Percentiles rank a stretch among this genome's conserved stretches.
These are phyloP conservation scores for Chironomus riparius DNA, from an alignment of 2,888 invertebrate genomes.

Conservation along the genomic window DNA sequence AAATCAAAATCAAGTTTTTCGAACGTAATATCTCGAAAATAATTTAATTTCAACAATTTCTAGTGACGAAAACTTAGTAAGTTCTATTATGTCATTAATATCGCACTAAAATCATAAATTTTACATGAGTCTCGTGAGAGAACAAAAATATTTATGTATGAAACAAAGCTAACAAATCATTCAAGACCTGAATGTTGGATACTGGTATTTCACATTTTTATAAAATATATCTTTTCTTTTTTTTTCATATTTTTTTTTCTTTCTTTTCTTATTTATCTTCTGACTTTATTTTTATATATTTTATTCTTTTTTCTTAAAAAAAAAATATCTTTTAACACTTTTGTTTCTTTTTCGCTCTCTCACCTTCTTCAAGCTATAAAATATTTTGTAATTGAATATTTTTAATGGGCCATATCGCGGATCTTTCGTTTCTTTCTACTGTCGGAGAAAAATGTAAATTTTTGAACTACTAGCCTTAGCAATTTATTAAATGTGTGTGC, in stretches of 20 bases:
- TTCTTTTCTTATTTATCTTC: no score
- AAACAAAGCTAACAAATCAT: constrained; percentile 15
- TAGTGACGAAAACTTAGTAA: background rate
- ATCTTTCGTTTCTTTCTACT: background rate
- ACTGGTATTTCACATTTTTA: background rate
- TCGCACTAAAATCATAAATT: constrained; percentile 10
- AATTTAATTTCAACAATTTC: no score
- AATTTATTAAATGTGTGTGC: constrained; percentile 1
- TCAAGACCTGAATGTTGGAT: background rate
- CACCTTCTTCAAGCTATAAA: background rate
- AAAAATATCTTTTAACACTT: constrained; percentile 14
- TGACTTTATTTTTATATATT: no score
- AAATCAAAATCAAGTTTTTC: no score
- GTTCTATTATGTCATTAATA: background rate
- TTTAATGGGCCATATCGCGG: background rate
- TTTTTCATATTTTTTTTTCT: no score
- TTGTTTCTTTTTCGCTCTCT: background rate
- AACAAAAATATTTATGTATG: constrained; percentile 15
- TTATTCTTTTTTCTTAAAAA: background rate
- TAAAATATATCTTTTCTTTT: background rate
- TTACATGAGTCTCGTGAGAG: background rate
- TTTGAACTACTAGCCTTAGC: background rate
- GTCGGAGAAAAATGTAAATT: background rate
- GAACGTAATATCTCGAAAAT: no score
- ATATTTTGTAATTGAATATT: constrained; percentile 20